Conservation (phyloP, 2,113 vertebrate species). For the Phaethon lepturus region DNA sequence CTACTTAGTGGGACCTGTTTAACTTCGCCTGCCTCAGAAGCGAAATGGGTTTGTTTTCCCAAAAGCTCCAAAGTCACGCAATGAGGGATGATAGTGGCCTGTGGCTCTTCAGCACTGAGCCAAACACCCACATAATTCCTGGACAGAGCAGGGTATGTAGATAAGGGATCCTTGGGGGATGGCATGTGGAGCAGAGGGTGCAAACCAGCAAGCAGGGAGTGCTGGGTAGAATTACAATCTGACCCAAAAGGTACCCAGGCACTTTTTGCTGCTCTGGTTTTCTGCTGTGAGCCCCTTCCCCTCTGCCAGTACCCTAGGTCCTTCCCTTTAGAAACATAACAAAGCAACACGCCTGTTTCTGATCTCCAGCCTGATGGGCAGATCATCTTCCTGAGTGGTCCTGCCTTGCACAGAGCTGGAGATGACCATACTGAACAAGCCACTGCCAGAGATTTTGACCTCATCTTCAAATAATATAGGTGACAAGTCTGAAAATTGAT, state of each 20-base stretch:
- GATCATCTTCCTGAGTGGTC: neutral
- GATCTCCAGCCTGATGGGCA: neutral
- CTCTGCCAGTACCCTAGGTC: neutral
- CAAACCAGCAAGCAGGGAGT: neutral
- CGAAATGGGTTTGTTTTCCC: neutral
- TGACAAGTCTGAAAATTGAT: neutral
- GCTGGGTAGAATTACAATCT: neutral
- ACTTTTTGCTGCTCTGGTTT: neutral
- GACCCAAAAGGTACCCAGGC: neutral
- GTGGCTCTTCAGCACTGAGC: neutral
- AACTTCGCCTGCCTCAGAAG: neutral
- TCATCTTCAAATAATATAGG: neutral
- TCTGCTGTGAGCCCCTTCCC: neutral
- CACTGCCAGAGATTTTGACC: neutral
- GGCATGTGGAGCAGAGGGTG: accelerated
- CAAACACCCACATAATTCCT: neutral
- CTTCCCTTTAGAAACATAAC: neutral
- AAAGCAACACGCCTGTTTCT: neutral
- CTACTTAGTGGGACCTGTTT: neutral
- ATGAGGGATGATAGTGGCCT: neutral
- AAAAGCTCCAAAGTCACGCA: neutral
- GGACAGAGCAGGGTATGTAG: neutral
- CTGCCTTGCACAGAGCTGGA: neutral
- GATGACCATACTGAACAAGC: neutral
- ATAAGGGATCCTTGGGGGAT: neutral